Base-by-base conservation (phyloP, 2,888 invertebrate species). In the Lingula anatina region DNA sequence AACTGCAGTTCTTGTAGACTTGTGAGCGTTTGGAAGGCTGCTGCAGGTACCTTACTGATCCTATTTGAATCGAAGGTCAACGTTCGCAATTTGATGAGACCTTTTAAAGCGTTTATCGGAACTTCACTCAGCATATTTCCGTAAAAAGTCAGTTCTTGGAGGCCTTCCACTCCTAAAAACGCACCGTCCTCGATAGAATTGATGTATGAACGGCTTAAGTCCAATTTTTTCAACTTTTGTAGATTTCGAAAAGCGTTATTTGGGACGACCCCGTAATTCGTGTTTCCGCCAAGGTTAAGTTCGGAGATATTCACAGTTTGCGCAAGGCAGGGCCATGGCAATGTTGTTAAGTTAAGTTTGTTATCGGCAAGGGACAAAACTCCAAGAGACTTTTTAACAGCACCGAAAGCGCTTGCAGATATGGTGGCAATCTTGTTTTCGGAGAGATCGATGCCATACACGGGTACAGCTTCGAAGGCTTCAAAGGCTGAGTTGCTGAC, bases 1-100 rank as follows among this genome's bases (percentile, higher is more conserved):
- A 44, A 23, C 21, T 44, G 44, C 23, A 44, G 18, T 28, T 31
- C 21, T 31, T 44, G 28, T 5, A 44, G 23, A n/a, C 35, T 44
- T 9, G 28, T 2, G 2, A 44, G 28, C 3, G 31, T 35, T 31
- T 31, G 7, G 23, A 44, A 44, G 21, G 44, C 35, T 5, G 28
- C 7, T 7, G 28, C 44, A 2, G 31, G 3, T 5, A 44, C 4
- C 7, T 44, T 2, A 20, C 20, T 44, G 28, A 44, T 44, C 3
- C 2, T 2, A 23, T 44, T 44, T 5, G 44, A 15, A 44, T 44
- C 44, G 21, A 44, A 35, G 31, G 28, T 44, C 2, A 44, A 20
- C 28, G n/a, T 20, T 35, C 20, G 9, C 23, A 44, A 23, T 7
- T 21, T 23, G 3, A 12, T 28, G 9, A 44, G 35, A 3, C 9